Evolutionary conservation across 2,113 vertebrate genomes (phyloP).

Genomic region (Dunckerocampus dactyliophorus): DNA sequence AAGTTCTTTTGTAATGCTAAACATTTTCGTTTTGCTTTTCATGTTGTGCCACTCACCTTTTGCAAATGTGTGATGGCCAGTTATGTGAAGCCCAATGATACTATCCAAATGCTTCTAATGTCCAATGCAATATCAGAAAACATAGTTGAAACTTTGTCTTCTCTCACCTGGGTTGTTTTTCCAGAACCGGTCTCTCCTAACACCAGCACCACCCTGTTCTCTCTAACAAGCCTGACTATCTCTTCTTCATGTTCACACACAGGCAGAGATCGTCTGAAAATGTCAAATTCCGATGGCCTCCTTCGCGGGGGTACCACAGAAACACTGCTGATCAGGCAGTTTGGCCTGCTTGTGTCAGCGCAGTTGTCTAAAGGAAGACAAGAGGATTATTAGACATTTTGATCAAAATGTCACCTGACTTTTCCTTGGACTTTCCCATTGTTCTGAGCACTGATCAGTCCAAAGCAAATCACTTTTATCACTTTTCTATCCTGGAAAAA

Average conservation of each 20-base stretch:
- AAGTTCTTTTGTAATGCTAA: too few relatives aligned
- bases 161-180: conserved; percentile 91
- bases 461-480: too few relatives aligned
- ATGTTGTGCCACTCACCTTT: too few relatives aligned
- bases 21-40: too few relatives aligned
- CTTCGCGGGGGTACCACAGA: conserved; percentile 84
- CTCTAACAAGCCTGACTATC: conserved; percentile 83
- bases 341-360: conserved; percentile 77
- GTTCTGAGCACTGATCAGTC: too few relatives aligned
- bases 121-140: neutral
- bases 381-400: neutral
- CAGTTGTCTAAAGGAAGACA: conserved; percentile 53
- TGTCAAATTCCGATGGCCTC: conserved; percentile 81
- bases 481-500: too few relatives aligned
- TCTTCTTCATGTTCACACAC: conserved; percentile 83
- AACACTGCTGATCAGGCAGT: conserved; percentile 80
- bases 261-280: conserved; percentile 82
- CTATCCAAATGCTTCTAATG: too few relatives aligned
- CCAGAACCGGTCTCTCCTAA: conserved; percentile 95
- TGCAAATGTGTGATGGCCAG: too few relatives aligned
- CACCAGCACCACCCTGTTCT: conserved; percentile 85
- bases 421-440: too few relatives aligned
- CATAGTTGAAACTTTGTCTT: neutral
- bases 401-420: neutral
- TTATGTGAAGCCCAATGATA: too few relatives aligned